Conservation (phyloP, 2,888 invertebrate genomes). For the Drosophila flavopinicola region DNA sequence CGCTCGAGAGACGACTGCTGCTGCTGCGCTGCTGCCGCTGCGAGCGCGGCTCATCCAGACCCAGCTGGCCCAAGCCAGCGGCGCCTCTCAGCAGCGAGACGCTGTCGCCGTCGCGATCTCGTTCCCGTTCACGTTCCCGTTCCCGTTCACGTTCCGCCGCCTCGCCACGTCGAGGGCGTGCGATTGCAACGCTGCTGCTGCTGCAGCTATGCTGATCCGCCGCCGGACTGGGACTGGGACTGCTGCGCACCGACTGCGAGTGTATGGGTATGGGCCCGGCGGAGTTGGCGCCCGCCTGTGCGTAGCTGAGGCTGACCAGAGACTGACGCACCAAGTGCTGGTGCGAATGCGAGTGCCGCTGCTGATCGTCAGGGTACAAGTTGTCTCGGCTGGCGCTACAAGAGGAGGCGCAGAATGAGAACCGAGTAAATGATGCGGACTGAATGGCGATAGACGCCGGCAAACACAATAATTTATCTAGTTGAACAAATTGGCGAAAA, state of each 20-base stretch:
- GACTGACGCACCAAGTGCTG: conserved; percentile 84
- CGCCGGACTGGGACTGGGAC: conserved; percentile 57
- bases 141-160: conserved; percentile 40
- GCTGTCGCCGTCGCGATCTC: conserved; percentile 57
- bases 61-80: conserved; percentile 46
- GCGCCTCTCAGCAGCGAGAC: conserved; percentile 72
- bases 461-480: conserved; percentile 69
- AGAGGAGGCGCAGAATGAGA: conserved; percentile 63
- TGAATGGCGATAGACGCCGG: conserved; percentile 49
- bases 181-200: conserved; percentile 56
- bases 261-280: conserved; percentile 50
- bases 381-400: conserved; percentile 84
- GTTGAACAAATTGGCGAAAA: conserved; percentile 46
- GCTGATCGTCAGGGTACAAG: conserved; percentile 81
- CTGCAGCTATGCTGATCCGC: conserved; percentile 50
- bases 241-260: conserved; percentile 47
- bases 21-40: conserved; percentile 71
- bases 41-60: conserved; percentile 72
- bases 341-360: conserved; percentile 80
- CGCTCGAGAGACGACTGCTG: conserved; percentile 72
- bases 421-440: conserved; percentile 43
- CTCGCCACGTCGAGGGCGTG: conserved; percentile 43
- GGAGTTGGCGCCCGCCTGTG: conserved; percentile 67
- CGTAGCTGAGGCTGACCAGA: conserved; percentile 83
- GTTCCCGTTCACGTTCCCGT: conserved; percentile 12